Evolutionary conservation across 2,113 vertebrate genomes (phyloP), one percentile per base, ranked within the genome.

Genomic region (Upupa epops): DNA sequence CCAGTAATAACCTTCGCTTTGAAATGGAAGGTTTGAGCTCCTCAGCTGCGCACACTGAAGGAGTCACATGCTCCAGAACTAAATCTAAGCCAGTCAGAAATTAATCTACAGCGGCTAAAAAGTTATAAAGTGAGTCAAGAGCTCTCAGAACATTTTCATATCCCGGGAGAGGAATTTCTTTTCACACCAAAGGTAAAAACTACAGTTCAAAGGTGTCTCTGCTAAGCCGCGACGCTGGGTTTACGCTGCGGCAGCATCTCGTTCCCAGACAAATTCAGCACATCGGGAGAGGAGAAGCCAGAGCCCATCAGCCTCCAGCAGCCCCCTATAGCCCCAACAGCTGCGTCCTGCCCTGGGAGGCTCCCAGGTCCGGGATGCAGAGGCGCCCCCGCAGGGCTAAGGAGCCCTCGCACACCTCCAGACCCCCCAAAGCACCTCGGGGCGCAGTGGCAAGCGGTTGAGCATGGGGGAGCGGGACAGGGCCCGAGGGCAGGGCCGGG

Each of bases 81-180:
- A 76, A 36, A 66, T 28, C 36, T n/a, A 34, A 68, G 52, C 10
- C 64, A 24, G 29, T 5, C 51, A 59, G 28, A 59, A 86, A 32
- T 0, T 3, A 95, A 40, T 3, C 2, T 13, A 8, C 10, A 9
- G 82, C 0, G 1, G 34, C 48, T 86, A 34, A 18, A 10, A 70
- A 51, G 56, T 8, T 58, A 13, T 48, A 59, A 61, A 32, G 56
- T 2, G 0, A 65, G 45, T 9, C 16, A 32, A 31, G 17, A 52
- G 46, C 80, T 15, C 40, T 42, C 15, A 1, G 34, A 24, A 6
- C 31, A 12, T 8, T 45, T 56, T 32, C 61, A 2, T 5, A 20
- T 7, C 31, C 4, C 16, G 3, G 17, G 5, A 32, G 5, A 29
- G 8, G 9, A 2, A 10, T 2, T 48, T 29, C 10, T 46, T 56